Base-by-base conservation (phyloP, 2,113 vertebrate species). In the Phaethon lepturus region DNA sequence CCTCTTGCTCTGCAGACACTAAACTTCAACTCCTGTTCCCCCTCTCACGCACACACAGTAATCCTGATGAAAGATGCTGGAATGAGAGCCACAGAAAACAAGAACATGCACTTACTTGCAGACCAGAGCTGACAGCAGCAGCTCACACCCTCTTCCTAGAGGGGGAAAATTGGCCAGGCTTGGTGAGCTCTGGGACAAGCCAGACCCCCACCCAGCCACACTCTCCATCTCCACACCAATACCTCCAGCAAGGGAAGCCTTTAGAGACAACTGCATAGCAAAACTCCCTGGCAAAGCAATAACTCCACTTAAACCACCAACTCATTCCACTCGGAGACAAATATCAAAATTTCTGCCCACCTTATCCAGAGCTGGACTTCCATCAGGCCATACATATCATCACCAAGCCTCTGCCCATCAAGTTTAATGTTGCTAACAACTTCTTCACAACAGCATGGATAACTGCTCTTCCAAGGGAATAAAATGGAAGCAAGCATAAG, bases 151-250 rank as follows among this genome's bases (percentile, higher is more conserved):
- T 63, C 15, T 17, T 75, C 33, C 40, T 47, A 64, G 25, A 67
- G 0, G 0, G 4, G 5, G 15, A 80, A 38, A 38, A 64, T 9
- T 47, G 13, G 25, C 17, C 5, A 2, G 5, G 19, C 26, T 24
- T 47, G 19, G 15, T 10, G 7, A 75, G 6, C n/a, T 71, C 18
- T 50, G 3, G 45, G n/a, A 52, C 31, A 59, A 11, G 13, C 1
- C 44, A 87, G 56, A 87, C 5, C 4, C 3, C 11, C 18, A 47
- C 1, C 9, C 29, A 85, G 40, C 23, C 13, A 4, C 15, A 40
- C 12, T 35, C 40, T 15, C 26, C 23, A 52, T 3, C 12, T 80
- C 17, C 7, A 7, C 7, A 10, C 29, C 3, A 0, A 75, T 90
- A 75, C 2, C 4, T 10, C 14, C 40, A 86, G 28, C 18, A 55